Conservation (phyloP, 2,113 vertebrate species). For the Corythornis vintsioides region DNA sequence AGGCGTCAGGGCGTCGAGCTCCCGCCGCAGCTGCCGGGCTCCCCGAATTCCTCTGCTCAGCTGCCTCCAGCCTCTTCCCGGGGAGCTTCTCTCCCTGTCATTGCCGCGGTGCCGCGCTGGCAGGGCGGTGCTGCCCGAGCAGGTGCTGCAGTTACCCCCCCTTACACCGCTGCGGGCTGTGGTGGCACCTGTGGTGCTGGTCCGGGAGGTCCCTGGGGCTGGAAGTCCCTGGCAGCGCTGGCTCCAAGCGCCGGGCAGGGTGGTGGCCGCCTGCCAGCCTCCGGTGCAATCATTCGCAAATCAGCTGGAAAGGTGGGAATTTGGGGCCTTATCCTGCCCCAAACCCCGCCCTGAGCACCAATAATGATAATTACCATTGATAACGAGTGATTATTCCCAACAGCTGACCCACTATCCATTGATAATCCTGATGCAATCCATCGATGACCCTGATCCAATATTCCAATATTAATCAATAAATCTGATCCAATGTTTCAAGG, state of each 20-base stretch:
- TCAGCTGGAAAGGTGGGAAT: too few relatives aligned
- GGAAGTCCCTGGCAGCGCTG: background rate
- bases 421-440: too few relatives aligned
- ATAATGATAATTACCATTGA: too few relatives aligned
- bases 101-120: background rate
- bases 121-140: background rate
- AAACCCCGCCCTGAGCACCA: too few relatives aligned
- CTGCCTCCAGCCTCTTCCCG: background rate
- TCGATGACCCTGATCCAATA: too few relatives aligned
- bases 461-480: too few relatives aligned
- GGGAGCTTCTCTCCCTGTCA: background rate
- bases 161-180: too few relatives aligned
- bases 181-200: background rate
- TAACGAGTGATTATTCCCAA: too few relatives aligned
- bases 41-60: conserved; percentile 34
- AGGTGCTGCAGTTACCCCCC: background rate
- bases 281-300: background rate
- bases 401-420: too few relatives aligned
- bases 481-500: too few relatives aligned
- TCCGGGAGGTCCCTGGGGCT: background rate
- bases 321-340: too few relatives aligned
- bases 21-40: conserved; percentile 24
- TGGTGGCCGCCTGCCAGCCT: background rate
- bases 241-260: background rate
- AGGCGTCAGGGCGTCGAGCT: background rate